Base-by-base conservation (phyloP, 1,140 invertebrate genomes). In the Prorops nasuta region DNA sequence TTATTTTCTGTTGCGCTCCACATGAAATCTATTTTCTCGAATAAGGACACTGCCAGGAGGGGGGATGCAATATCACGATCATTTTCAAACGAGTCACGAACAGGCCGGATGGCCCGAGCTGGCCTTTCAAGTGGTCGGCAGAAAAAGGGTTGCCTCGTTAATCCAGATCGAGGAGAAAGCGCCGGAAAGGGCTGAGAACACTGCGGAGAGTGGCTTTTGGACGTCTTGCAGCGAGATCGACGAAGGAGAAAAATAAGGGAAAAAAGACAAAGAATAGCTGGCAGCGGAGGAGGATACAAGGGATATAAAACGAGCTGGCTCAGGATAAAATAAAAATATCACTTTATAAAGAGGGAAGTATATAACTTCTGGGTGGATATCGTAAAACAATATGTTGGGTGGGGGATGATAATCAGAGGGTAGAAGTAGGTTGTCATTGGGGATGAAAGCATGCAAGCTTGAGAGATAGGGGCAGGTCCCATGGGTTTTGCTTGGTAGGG, bases 61-160 rank as follows among this genome's bases (percentile, higher is more conserved):
- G n/a, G n/a, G n/a, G n/a, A n/a, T n/a, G n/a, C n/a, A n/a, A n/a
- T n/a, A n/a, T n/a, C n/a, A n/a, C n/a, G 37, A 38, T 60, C 44
- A 43, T 60, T 56, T 21, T 10, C 18, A 61, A 17, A 34, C 57
- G 31, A 47, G 54, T 61, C 59, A 61, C 57, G 57, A 56, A 59
- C 49, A 3, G 47, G 31, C 49, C 53, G 49, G 46, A 61, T 61
- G 53, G 53, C 46, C 43, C 15, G 20, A 54, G 46, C 28, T 28
- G 24, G 24, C 4, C 24, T 39, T 22, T 0, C 31, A 48, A 63
- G 42, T 55, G 45, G 51, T 42, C 42, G 39, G 10, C 17, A 17
- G 55, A 52, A 55, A 61, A 58, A 54, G 47, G 44, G 50, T 58
- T 54, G 37, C 42, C 57, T 60, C 57, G 59, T 63, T 63, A 63